Percentiles rank a stretch among this genome's conserved stretches.
Conservation (phyloP, 2,888 invertebrate species). For the Lepidocyrtoides sp. region DNA sequence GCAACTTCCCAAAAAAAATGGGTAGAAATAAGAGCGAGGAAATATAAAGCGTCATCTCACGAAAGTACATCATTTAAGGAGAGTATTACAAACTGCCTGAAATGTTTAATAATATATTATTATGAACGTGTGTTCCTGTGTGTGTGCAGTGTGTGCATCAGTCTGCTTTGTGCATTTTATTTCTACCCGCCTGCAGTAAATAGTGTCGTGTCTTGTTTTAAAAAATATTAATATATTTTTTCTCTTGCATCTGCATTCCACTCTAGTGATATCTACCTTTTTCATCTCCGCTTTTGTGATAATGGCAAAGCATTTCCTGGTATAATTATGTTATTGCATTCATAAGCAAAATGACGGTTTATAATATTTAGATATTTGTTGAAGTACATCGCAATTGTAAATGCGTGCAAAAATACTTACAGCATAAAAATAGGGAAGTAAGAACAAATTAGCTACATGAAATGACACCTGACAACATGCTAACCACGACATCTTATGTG, state of each 20-base stretch:
- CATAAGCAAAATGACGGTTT: too few species aligned
- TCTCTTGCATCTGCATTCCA: constrained; percentile 36
- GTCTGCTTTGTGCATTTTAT: neutral
- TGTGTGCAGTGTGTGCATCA: neutral
- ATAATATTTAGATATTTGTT: too few species aligned
- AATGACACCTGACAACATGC: too few species aligned
- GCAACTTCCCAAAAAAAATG: neutral
- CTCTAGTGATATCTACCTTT: constrained; percentile 3
- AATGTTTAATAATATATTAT: constrained; percentile 40
- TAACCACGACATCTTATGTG: too few species aligned
- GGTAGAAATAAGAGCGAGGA: constrained; percentile 18
- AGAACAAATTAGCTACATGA: too few species aligned
- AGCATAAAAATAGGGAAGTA: too few species aligned
- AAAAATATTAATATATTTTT: constrained; percentile 27
- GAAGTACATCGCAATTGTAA: too few species aligned
- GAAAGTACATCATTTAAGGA: constrained; percentile 43
- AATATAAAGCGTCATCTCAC: constrained; percentile 15
- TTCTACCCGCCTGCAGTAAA: neutral
- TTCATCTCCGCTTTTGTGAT: constrained; percentile 23
- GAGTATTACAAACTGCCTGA: constrained; percentile 60
- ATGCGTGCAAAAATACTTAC: too few species aligned
- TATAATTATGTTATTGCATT: constrained; percentile 8
- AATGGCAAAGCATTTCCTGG: neutral
- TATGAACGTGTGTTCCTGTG: neutral
- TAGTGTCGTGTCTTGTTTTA: constrained; percentile 1